Evolutionary conservation across 2,888 invertebrate species (phyloP), one percentile per base, ranked within the genome.

Genomic region (Phalera bucephala): DNA sequence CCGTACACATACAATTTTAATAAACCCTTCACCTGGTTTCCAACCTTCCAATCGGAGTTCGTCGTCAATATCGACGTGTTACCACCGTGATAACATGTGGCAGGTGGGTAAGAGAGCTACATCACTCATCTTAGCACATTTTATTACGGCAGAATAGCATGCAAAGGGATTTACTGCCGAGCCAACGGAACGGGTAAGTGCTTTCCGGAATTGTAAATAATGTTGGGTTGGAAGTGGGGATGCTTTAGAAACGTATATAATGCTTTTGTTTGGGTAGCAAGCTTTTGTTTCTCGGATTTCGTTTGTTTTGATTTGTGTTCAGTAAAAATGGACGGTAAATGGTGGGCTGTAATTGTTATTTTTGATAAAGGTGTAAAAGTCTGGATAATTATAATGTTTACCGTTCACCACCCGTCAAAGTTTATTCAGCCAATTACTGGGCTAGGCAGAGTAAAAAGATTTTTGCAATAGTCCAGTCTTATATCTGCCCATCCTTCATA

Each of bases 51-150:
- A 27, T 13, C 7, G 21, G 14, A 17, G 25, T n/a, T 11, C 27
- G 15, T 31, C 34, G 14, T 35, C 34, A 35, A 29, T 35, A 40
- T 35, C 23, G 13, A 4, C 29, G 26, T 39, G 31, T 35, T 20
- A 28, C 13, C 10, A 1, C 11, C 26, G 31, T 28, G 17, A 39
- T 20, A 33, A n/a, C 22, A 15, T 19, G 6, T 14, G 34, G 11
- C 40, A 40, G 31, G 31, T 40, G 39, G 22, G 21, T 9, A 5
- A 5, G 17, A 30, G 27, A 30, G 19, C 23, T 25, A 37, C 14
- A 25, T 15, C 19, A 23, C 31, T 28, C 15, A 34, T 27, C 29
- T 27, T 31, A 27, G 6, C 27, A 19, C 37, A 17, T 37, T 42
- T 30, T 33, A 36, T 36, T 34, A 28, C 10, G 23, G 31, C 12